A percentile compares a stretch with the other conserved stretches of the same genome.
Conservation (phyloP, 2,797 vertebrate species). For the Lophura swinhoii region DNA sequence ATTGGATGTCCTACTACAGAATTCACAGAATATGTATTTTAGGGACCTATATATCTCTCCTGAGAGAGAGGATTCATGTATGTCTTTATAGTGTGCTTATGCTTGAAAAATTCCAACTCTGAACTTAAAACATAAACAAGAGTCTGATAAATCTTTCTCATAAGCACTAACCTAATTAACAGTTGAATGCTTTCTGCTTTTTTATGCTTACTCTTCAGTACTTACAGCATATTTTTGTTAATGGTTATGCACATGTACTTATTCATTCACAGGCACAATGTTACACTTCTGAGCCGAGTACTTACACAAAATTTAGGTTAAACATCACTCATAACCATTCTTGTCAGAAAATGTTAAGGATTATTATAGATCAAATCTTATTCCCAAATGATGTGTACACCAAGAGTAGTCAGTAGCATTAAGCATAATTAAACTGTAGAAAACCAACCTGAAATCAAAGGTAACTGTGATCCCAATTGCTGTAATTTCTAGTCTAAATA, state of each 20-base stretch:
- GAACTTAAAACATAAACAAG: neutral
- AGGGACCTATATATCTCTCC: neutral
- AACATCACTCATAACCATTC: neutral
- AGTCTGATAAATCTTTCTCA: neutral
- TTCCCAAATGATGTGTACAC: neutral
- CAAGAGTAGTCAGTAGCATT: neutral
- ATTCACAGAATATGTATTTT: neutral
- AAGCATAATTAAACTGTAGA: neutral
- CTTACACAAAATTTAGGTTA: neutral
- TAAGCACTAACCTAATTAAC: neutral
- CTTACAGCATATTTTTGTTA: neutral
- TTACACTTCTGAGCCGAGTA: neutral
- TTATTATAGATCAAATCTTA: neutral
- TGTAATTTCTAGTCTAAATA: neutral
- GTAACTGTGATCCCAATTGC: neutral
- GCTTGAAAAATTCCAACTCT: neutral
- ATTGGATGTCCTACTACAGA: neutral
- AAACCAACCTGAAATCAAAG: slow-evolving; percentile 14
- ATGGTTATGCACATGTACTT: neutral
- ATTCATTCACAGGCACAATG: neutral
- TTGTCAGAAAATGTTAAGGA: neutral
- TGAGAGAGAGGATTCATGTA: neutral
- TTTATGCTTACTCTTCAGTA: neutral
- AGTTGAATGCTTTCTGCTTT: neutral
- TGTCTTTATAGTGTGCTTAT: neutral